Percentiles rank a stretch among this genome's conserved stretches.
Conservation (phyloP, 2,888 invertebrate species). For the Drosophila robusta region DNA sequence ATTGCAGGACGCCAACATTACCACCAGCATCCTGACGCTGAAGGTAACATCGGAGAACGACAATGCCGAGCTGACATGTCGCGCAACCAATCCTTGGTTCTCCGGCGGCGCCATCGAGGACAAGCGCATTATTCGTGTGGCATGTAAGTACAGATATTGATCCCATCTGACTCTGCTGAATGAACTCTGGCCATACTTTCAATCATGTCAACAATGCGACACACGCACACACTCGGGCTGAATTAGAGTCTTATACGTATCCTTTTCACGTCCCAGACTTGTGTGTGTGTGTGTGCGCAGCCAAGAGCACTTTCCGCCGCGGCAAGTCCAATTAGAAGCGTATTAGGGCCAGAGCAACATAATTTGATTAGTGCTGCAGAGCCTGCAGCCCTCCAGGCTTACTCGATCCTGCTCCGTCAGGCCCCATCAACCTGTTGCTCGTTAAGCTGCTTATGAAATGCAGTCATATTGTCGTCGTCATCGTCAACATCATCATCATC, state of each 20-base stretch:
- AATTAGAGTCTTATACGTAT: conserved; percentile 41
- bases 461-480: conserved; percentile 52
- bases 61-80: conserved; percentile 92
- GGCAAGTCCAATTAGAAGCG: conserved; percentile 74
- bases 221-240: conserved; percentile 1
- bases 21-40: conserved; percentile 91
- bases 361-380: conserved; percentile 62
- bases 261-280: conserved; percentile 28
- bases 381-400: conserved; percentile 16
- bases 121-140: conserved; percentile 90
- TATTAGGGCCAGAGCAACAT: conserved; percentile 65
- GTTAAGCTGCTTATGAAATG: conserved; percentile 74
- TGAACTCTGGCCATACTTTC: conserved; percentile 41
- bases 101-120: conserved; percentile 93
- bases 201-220: conserved; percentile 56
- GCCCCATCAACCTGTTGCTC: conserved; percentile 26
- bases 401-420: conserved; percentile 5
- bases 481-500: conserved; percentile 2
- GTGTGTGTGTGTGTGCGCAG: conserved; percentile 7
- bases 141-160: conserved; percentile 89
- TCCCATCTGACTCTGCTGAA: background rate
- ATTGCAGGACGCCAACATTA: conserved; percentile 86
- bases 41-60: conserved; percentile 92
- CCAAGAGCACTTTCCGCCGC: conserved; percentile 40
- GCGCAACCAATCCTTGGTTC: conserved; percentile 94